A percentile compares a stretch with the other conserved stretches of the same genome.
Conservation (phyloP, 2,113 vertebrate genomes). For the Podiceps cristatus region DNA sequence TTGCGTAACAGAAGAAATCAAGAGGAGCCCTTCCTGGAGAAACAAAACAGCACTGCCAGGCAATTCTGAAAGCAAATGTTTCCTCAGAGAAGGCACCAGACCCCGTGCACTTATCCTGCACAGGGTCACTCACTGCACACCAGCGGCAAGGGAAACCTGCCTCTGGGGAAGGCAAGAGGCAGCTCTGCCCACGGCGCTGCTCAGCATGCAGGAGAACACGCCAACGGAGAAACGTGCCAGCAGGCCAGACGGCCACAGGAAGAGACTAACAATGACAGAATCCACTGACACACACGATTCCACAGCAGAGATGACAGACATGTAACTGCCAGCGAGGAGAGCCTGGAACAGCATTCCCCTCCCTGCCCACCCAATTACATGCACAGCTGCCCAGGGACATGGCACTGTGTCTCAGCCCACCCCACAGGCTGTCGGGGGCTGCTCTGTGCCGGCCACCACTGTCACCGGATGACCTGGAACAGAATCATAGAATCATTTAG, state of each 20-base stretch:
- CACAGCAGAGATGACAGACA: background rate
- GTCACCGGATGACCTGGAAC: background rate
- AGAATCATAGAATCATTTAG: no score
- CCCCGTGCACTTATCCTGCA: background rate
- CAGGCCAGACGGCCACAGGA: background rate
- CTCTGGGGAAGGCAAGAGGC: background rate
- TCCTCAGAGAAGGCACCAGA: background rate
- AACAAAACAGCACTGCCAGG: background rate
- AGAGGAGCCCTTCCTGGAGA: background rate
- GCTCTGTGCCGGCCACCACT: background rate
- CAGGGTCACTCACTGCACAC: background rate
- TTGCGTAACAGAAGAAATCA: background rate
- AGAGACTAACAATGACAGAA: background rate
- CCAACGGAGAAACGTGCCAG: fast-evolving
- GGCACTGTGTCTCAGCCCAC: background rate
- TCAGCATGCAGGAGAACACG: fast-evolving
- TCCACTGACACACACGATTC: fast-evolving
- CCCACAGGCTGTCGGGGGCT: background rate
- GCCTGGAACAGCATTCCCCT: no score
- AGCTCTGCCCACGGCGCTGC: background rate
- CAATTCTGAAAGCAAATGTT: background rate
- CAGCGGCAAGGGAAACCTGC: background rate
- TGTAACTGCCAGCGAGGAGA: background rate
- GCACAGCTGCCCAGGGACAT: background rate
- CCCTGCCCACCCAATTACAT: fast-evolving